Evolutionary conservation across 2,113 vertebrate species (phyloP).

Genomic region (Gallinago jamesoni): DNA sequence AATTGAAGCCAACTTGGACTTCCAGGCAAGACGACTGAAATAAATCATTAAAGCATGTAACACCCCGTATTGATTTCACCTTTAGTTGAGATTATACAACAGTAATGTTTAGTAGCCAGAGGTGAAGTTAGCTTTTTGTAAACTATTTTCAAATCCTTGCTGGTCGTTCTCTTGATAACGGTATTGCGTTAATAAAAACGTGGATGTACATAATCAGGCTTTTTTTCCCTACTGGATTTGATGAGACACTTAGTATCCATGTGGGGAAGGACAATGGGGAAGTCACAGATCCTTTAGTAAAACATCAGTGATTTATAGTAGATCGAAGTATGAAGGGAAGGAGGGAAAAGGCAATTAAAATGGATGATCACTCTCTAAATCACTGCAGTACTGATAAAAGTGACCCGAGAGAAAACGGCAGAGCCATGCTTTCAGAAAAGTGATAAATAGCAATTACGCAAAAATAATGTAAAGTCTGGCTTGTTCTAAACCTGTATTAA

Average conservation of each 20-base stretch:
- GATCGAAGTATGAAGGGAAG: background rate
- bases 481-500: background rate
- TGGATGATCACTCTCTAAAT: background rate
- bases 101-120: background rate
- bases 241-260: background rate
- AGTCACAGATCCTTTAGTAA: background rate
- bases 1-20: background rate
- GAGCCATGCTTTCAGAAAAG: background rate
- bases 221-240: background rate
- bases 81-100: background rate
- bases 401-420: background rate
- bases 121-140: background rate
- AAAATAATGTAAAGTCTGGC: background rate
- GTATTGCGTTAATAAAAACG: background rate
- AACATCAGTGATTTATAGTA: background rate
- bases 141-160: background rate
- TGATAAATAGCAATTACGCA: fast-evolving
- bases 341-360: background rate
- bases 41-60: background rate
- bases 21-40: background rate
- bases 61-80: background rate
- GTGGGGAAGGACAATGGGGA: background rate
- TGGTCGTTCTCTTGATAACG: background rate
- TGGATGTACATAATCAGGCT: background rate
- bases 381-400: background rate